A percentile compares a stretch with the other conserved stretches of the same genome.
Evolutionary conservation across 1,140 invertebrate genomes (phyloP).

Genomic region (Dreissena polymorpha): DNA sequence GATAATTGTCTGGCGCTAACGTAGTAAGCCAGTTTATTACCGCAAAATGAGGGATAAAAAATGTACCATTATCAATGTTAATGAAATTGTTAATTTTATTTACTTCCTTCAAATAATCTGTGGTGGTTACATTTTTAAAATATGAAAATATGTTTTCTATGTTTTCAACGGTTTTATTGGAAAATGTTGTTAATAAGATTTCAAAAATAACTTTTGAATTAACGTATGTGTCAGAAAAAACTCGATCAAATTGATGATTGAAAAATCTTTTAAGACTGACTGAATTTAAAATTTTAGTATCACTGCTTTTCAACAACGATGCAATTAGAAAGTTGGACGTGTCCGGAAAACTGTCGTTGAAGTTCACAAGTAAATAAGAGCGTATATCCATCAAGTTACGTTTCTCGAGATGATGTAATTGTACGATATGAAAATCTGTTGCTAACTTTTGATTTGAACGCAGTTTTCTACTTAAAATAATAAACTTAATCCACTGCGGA

Average conservation of each 20-base stretch:
- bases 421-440: not conserved
- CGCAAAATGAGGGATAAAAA: not conserved
- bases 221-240: not conserved
- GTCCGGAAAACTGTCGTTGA: not conserved
- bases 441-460: not conserved
- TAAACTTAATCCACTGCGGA: slow-evolving; percentile 10
- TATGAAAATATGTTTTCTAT: slow-evolving; percentile 6
- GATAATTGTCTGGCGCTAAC: not conserved
- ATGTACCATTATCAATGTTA: not conserved
- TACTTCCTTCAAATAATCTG: not conserved
- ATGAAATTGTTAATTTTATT: not conserved
- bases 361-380: not conserved
- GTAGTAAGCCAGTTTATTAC: not conserved
- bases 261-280: not conserved
- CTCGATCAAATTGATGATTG: not conserved
- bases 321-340: not conserved
- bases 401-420: not conserved
- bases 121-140: not conserved
- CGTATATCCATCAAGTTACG: not conserved
- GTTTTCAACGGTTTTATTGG: not conserved
- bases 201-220: slow-evolving; percentile 11
- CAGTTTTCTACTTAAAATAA: not conserved
- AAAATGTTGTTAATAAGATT: slow-evolving; percentile 7
- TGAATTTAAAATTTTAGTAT: not conserved
- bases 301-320: not conserved